Evolutionary conservation across 2,113 vertebrate species (phyloP), one percentile per base, ranked within the genome.

Genomic region (Eulemur macaco): DNA sequence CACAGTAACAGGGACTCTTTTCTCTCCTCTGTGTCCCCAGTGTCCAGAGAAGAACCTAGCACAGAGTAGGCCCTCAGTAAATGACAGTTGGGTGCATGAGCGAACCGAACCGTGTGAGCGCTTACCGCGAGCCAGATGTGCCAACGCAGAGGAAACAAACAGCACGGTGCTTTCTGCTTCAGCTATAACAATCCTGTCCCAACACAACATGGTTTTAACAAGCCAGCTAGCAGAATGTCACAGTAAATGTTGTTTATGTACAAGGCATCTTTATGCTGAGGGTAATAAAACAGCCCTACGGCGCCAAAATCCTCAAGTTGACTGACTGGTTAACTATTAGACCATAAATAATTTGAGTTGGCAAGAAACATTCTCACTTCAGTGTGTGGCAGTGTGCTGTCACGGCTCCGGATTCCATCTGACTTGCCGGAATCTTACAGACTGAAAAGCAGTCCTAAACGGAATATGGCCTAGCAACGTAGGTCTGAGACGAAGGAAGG

Each of bases 331-430:
- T 97, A 96, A 95, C 96, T 76, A 64, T 82, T 78, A 78, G 84
- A 69, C 86, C 91, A 89, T 96, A 97, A 98, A 97, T 97, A 98
- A 97, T 90, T 88, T 31, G 39, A 78, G 39, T 56, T 95, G 94
- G 88, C 1, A 2, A 95, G 87, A 97, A 96, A 95, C 85, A 85
- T 8, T 84, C 83, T 97, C 63, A 63, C 84, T 90, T 89, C 47
- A 77, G 37, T 52, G 8, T 39, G 80, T 37, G 76, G 56, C 4
- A 0, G 50, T 31, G 2, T 0, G 0, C 78, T 81, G 63, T 91
- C 83, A 50, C 54, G 63, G 63, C 91, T 69, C 50, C 27, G 69
- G 68, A 88, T 96, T 92, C 45, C 31, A 3, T 81, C 27, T 91
- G 97, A 92, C 83, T 63, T 0, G 0, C 14, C 58, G 21, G 68